Evolutionary conservation across 2,113 vertebrate species (phyloP).

Genomic region (Cebidichthys violaceus): DNA sequence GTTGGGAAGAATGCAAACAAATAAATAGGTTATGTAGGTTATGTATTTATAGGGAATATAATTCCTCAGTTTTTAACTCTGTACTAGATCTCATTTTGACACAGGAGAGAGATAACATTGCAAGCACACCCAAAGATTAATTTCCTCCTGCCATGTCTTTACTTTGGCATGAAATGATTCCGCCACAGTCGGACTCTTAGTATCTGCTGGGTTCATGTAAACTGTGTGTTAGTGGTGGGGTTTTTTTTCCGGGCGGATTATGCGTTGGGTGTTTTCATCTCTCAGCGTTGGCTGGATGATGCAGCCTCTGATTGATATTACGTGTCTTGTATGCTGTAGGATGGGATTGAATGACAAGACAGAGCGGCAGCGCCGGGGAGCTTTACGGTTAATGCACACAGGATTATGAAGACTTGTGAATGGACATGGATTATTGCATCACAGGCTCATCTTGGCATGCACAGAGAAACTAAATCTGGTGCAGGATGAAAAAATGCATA

Average conservation of each 20-base stretch:
- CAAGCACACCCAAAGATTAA: not conserved
- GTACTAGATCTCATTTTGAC: not conserved
- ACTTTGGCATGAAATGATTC: not conserved
- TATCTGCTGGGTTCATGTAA: slow-evolving; percentile 20
- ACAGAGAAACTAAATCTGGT: slow-evolving; percentile 49
- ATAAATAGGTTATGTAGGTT: not conserved
- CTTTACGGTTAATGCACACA: slow-evolving; percentile 71
- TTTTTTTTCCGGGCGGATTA: slow-evolving; percentile 53
- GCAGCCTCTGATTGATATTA: slow-evolving; percentile 63
- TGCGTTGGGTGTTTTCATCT: slow-evolving; percentile 37
- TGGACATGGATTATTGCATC: slow-evolving; percentile 76
- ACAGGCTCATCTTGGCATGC: slow-evolving; percentile 65
- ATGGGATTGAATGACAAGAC: slow-evolving; percentile 66
- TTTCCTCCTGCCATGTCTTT: not conserved
- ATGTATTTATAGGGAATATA: not conserved
- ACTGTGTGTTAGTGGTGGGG: slow-evolving; percentile 21
- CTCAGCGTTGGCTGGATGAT: slow-evolving; percentile 43
- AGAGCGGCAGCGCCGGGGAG: slow-evolving; percentile 43
- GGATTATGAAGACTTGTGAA: slow-evolving; percentile 78
- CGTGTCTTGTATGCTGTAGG: slow-evolving; percentile 53
- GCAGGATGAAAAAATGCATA: slow-evolving; percentile 21
- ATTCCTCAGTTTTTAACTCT: not conserved
- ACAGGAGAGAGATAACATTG: not conserved
- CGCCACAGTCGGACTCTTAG: slow-evolving; percentile 9
- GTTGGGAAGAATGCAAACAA: not conserved